Evolutionary conservation across 2,797 vertebrate genomes (phyloP), one percentile per base, ranked within the genome.

Genomic region (Acipenser ruthenus): DNA sequence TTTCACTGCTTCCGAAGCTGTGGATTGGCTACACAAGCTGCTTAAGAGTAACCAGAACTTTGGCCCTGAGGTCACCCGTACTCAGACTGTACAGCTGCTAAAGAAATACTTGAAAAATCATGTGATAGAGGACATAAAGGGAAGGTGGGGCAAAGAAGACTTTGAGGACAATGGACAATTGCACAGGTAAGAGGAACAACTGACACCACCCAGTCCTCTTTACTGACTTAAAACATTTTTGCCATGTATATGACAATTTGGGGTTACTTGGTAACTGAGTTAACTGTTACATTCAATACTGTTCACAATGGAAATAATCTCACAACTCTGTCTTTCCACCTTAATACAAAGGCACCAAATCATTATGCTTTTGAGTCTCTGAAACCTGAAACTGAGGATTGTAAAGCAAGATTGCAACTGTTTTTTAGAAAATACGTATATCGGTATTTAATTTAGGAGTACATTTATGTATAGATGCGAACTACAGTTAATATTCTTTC

Each of bases 101-200:
- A 90, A 87, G 73, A 99, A 99, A 70, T 98, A 98, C 73, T 79
- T 95, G 63, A 98, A 95, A 79, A 96, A 95, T 68, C 95, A 97
- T 0, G 94, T 98, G 64, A 91, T 99, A 9, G 94, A 99, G 78
- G 96, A 98, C 70, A 81, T 96, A 72, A 98, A 98, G 74, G 96
- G 96, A 67, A 91, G 88, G 37, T 93, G 93, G 75, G 95, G 94
- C 6, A 94, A 90, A 71, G 95, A 98, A 67, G 92, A 98, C 70
- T 95, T 98, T 79, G 91, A 95, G 72, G 96, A 98, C 74, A 91
- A 84, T 55, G 73, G 88, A 18, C 91, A 84, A 50, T 80, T 98
- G 56, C 97, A 97, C 80, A 93, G 95, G 96, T 97, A 84, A 78
- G n/a, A n/a, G 23, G 23, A 37, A 37, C 23, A 11, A 6, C 9